Evolutionary conservation across 2,888 invertebrate genomes (phyloP).

Genomic region (Altica lythri): DNA sequence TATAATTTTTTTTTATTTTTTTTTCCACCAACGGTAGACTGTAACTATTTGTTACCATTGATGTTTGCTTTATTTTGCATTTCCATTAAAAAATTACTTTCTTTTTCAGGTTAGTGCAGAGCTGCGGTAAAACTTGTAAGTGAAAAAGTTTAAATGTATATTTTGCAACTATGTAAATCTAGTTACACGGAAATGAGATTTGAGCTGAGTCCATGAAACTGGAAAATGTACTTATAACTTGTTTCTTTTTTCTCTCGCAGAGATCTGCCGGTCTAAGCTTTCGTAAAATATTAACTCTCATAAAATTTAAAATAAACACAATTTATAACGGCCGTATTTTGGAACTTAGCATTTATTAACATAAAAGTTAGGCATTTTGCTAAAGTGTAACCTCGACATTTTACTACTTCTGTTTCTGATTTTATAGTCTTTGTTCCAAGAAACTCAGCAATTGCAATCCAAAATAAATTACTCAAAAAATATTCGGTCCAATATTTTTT

Average conservation of each 20-base stretch:
- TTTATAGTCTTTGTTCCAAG: slow-evolving; percentile 6
- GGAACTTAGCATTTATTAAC: slow-evolving; percentile 25
- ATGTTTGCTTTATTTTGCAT: no score
- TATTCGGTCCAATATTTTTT: no score
- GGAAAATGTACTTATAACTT: slow-evolving; percentile 35
- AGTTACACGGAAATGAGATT: slow-evolving; percentile 43
- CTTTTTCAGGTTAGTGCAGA: slow-evolving; percentile 30
- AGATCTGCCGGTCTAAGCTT: slow-evolving; percentile 24
- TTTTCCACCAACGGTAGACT: no score
- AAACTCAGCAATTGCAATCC: no score
- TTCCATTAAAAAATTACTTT: slow-evolving; percentile 16
- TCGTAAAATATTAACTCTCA: slow-evolving; percentile 27
- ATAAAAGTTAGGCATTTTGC: slow-evolving; percentile 15
- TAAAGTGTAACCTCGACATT: slow-evolving; percentile 3
- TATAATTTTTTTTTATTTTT: no score
- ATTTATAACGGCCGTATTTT: slow-evolving; percentile 30
- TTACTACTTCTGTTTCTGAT: slow-evolving; percentile 7
- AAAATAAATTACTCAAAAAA: no score
- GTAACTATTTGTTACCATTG: no score
- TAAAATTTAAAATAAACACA: slow-evolving; percentile 32
- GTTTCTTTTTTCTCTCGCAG: slow-evolving; percentile 20
- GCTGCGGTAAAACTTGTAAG: slow-evolving; percentile 30
- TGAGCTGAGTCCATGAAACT: slow-evolving; percentile 40
- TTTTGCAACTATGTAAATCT: slow-evolving; percentile 37
- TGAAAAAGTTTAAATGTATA: slow-evolving; percentile 34